These are phyloP conservation scores for Tor tambroides DNA, from an alignment of 2,113 vertebrate species.

Conservation along the genomic window DNA sequence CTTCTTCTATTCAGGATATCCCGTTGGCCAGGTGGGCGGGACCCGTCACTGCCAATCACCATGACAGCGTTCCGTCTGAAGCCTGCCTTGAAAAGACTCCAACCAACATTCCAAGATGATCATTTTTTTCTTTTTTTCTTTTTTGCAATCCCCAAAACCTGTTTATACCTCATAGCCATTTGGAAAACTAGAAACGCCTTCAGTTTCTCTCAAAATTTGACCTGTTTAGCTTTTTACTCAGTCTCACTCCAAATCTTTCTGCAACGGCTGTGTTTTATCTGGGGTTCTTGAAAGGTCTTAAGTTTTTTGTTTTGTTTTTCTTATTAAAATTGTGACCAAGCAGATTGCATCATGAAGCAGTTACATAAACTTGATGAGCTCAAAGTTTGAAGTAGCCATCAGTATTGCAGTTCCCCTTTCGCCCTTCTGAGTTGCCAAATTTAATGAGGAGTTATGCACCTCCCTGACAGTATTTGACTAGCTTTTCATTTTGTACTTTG, in stretches of 20 bases:
- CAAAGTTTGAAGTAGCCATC: constrained; percentile 59
- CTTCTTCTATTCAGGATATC: constrained; percentile 76
- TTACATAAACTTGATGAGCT: constrained; percentile 47
- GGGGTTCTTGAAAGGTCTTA: constrained; percentile 72
- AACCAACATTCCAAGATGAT: constrained; percentile 83
- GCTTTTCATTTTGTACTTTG: constrained; percentile 50
- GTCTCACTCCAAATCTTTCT: constrained; percentile 36
- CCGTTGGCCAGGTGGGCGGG: constrained; percentile 72
- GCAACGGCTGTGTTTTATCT: constrained; percentile 42
- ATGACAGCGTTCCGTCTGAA: constrained; percentile 76
- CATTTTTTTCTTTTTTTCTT: constrained; percentile 67
- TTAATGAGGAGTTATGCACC: constrained; percentile 52
- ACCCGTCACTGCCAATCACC: constrained; percentile 75
- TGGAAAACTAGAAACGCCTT: constrained; percentile 70
- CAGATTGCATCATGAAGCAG: constrained; percentile 56
- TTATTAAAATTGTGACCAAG: constrained; percentile 67
- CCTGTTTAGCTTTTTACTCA: constrained; percentile 5
- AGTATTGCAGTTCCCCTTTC: constrained; percentile 61
- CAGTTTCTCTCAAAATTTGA: constrained; percentile 43
- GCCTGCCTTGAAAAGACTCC: constrained; percentile 69
- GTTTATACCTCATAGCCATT: constrained; percentile 64
- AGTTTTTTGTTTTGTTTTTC: constrained; percentile 54
- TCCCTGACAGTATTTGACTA: constrained; percentile 70
- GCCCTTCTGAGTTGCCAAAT: constrained; percentile 70
- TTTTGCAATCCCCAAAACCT: constrained; percentile 72